Evolutionary conservation across 2,888 invertebrate species (phyloP).

Genomic region (Liopterus haemorrhoidalis): DNA sequence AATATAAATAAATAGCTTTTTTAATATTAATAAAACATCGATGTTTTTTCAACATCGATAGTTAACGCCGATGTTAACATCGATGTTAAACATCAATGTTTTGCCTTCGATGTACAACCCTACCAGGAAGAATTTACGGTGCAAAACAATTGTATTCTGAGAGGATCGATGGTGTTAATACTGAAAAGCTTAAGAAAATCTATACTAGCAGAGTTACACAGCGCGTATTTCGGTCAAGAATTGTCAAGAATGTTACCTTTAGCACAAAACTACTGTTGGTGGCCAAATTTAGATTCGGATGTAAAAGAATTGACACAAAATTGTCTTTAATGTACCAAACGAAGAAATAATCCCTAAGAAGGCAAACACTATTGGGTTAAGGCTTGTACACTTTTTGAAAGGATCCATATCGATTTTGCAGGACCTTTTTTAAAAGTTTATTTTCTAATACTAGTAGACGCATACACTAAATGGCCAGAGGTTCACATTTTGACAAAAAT

Average conservation of each 20-base stretch:
- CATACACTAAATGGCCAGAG: slow-evolving; percentile 31
- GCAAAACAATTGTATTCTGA: slow-evolving; percentile 11
- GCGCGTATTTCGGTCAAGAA: slow-evolving; percentile 11
- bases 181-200: slow-evolving; percentile 4
- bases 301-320: slow-evolving; percentile 14
- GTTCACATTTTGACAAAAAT: slow-evolving; percentile 27
- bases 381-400: slow-evolving; percentile 26
- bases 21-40: no score
- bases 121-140: slow-evolving; percentile 15
- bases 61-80: no score
- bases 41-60: no score
- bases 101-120: no score
- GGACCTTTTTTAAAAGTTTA: slow-evolving; percentile 27
- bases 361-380: slow-evolving; percentile 28
- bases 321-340: slow-evolving; percentile 20
- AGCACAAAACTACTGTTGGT: slow-evolving; percentile 20
- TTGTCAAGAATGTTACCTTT: slow-evolving; percentile 10
- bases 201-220: slow-evolving; percentile 9
- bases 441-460: slow-evolving; percentile 29
- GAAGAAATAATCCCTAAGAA: slow-evolving; percentile 24
- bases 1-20: no score
- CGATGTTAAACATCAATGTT: no score
- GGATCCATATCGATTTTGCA: slow-evolving; percentile 30
- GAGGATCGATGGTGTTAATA: slow-evolving; percentile 5
- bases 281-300: slow-evolving; percentile 22